Percentiles rank a stretch among this genome's conserved stretches.
phyloP scores from a whole-genome alignment of 1,140 invertebrate species.

The Drosophila bifasciata region DNA sequence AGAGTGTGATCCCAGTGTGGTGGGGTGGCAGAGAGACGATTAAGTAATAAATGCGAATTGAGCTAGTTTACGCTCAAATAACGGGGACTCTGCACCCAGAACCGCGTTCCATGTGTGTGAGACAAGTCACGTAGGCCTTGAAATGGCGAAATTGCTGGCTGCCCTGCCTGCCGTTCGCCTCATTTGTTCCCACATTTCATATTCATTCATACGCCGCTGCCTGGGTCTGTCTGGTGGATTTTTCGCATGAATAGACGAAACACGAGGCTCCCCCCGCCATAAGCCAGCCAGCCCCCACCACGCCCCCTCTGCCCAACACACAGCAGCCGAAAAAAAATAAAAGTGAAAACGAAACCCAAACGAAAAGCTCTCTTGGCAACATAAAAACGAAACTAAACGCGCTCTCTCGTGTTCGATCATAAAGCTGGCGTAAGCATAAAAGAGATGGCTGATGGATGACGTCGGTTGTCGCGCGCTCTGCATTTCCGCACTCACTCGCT shows the following conservation, averaged over 20 bases:
- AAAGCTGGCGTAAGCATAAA: slow-evolving; percentile 43
- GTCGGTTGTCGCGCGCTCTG: slow-evolving; percentile 28
- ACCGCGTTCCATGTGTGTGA: slow-evolving; percentile 64
- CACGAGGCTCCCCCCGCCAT: slow-evolving; percentile 50
- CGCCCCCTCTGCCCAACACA: background rate
- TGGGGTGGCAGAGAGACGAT: slow-evolving; percentile 15
- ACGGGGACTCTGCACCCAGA: slow-evolving; percentile 29
- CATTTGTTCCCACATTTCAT: slow-evolving; percentile 47
- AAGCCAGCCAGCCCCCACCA: too few species aligned
- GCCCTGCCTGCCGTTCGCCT: slow-evolving; percentile 39
- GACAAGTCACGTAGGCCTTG: slow-evolving; percentile 80
- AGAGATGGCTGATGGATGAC: slow-evolving; percentile 42
- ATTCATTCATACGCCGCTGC: slow-evolving; percentile 59
- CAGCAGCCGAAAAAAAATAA: slow-evolving; percentile 56
- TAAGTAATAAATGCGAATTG: slow-evolving; percentile 27
- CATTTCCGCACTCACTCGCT: slow-evolving; percentile 33
- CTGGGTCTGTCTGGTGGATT: slow-evolving; percentile 19
- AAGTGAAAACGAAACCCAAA: slow-evolving; percentile 40
- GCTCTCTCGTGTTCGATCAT: slow-evolving; percentile 6
- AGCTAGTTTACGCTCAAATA: slow-evolving; percentile 42
- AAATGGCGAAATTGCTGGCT: slow-evolving; percentile 69
- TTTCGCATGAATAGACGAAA: slow-evolving; percentile 76
- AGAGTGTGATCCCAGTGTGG: slow-evolving; percentile 1
- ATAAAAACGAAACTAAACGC: slow-evolving; percentile 16
- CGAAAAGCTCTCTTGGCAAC: slow-evolving; percentile 51